These are phyloP conservation scores for Penelope pileata DNA, from an alignment of 2,113 vertebrate species.

Conservation along the genomic window DNA sequence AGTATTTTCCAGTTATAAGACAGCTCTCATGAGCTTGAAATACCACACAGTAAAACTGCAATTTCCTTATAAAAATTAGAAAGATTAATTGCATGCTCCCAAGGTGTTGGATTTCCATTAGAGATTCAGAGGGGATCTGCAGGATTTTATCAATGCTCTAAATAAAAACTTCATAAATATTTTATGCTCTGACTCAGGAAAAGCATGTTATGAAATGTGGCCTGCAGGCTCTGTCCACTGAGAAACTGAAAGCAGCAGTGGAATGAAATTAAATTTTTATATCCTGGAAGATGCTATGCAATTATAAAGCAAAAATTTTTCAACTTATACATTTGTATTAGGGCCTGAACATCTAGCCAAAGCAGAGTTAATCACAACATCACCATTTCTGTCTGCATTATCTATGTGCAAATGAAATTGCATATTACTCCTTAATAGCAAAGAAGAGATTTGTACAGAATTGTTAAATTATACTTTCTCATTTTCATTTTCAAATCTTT, in stretches of 20 bases:
- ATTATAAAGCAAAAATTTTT: slow-evolving; percentile 74
- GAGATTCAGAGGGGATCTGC: slow-evolving; percentile 54
- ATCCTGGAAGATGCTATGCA: slow-evolving; percentile 69
- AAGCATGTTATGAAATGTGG: slow-evolving; percentile 67
- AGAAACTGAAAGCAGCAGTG: slow-evolving; percentile 67
- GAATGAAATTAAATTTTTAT: slow-evolving; percentile 78
- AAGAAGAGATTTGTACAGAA: slow-evolving; percentile 48
- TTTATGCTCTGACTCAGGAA: slow-evolving; percentile 66
- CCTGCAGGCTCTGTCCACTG: slow-evolving; percentile 67
- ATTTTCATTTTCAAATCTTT: slow-evolving; percentile 62
- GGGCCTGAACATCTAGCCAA: slow-evolving; percentile 52
- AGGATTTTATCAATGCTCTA: slow-evolving; percentile 74
- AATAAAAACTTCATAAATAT: slow-evolving; percentile 77
- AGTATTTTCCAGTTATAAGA: neutral
- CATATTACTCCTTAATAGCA: slow-evolving; percentile 62
- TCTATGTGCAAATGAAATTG: slow-evolving; percentile 62
- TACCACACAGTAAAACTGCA: neutral
- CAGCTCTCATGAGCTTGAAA: neutral
- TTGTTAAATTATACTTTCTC: slow-evolving; percentile 67
- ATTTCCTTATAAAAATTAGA: slow-evolving; percentile 32
- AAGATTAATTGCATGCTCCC: slow-evolving; percentile 28
- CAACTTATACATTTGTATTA: slow-evolving; percentile 67
- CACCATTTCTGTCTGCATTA: slow-evolving; percentile 54
- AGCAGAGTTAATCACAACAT: slow-evolving; percentile 67
- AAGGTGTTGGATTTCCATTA: slow-evolving; percentile 46